Evolutionary conservation across 2,113 vertebrate genomes (phyloP), one percentile per base, ranked within the genome.

Genomic region (Cyphomyrus plagiostoma): DNA sequence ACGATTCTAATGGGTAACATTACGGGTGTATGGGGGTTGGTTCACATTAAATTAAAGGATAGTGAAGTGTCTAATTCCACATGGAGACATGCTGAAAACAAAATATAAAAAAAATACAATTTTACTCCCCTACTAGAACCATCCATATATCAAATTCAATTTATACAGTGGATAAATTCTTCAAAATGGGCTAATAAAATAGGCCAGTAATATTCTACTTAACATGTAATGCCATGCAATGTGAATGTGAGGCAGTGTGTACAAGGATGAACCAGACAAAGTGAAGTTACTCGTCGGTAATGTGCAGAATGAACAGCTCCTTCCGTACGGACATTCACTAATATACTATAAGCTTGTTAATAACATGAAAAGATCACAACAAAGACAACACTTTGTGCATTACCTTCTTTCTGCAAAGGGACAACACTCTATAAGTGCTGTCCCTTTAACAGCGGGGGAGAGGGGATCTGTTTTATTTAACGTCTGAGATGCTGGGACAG

Each of bases 401-500:
- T 80, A 80, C 74, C 74, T 80, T 80, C 35, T 13, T 80, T 21
- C 35, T 80, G 35, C 74, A 77, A 77, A 77, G 70, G 70, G 70
- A 77, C 70, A 39, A 80, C 15, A 80, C 74, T 42, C 17, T 77
- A 39, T 80, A 80, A 21, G 35, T 42, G 35, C 35, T 35, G 3
- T 19, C 30, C 13, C 74, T 80, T 80, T 80, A 39, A 80, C 66
- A 80, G 35, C 4, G 30, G 74, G 42, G 42, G 17, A 10, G 82
- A 23, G 42, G 82, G 21, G 19, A 9, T 48, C 48, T 10, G 42
- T n/a, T 84, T 84, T 19, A 84, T n/a, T 48, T 42, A 84, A n/a
- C 45, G 45, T 48, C 82, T 26, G 82, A 45, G 45, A 84, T 46
- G 82, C 74, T 42, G 93, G 95, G 95, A 96, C 95, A 96, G 94